phyloP scores from a whole-genome alignment of 1,140 invertebrate species.

The Stegodyphus mimosarum region DNA sequence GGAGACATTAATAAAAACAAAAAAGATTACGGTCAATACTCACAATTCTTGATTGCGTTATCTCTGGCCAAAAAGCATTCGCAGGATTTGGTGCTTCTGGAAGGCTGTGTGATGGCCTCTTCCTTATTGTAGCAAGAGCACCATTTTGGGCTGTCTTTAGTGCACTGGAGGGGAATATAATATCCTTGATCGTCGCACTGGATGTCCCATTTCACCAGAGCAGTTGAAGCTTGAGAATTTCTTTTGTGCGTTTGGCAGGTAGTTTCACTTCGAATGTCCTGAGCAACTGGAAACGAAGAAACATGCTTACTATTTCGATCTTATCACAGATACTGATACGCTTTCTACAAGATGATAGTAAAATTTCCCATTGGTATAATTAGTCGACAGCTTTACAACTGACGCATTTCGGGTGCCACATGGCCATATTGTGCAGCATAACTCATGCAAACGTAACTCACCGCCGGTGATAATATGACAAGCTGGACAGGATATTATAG shows the following conservation, averaged over 20 bases:
- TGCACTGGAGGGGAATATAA: conserved; percentile 53
- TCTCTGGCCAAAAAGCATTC: conserved; percentile 24
- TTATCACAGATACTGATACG: background rate
- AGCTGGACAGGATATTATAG: no score
- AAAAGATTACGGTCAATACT: no score
- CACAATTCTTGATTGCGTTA: background rate
- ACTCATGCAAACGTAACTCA: no score
- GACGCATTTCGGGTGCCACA: no score
- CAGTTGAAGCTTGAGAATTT: background rate
- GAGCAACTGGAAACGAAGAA: background rate
- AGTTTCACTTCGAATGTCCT: conserved; percentile 1
- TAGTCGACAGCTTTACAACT: no score
- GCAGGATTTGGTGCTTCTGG: conserved; percentile 21
- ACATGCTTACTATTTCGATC: background rate
- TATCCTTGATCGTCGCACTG: conserved; percentile 44
- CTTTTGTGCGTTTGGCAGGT: conserved; percentile 33
- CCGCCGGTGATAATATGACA: no score
- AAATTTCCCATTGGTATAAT: background rate
- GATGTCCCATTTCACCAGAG: conserved; percentile 36
- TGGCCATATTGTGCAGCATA: no score
- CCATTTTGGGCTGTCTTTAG: conserved; percentile 25
- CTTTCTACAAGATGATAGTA: background rate
- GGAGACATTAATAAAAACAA: no score
- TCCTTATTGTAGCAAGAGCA: conserved; percentile 41
- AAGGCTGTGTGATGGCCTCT: conserved; percentile 15